Conservation (phyloP, 2,113 vertebrate species). For the Lepus americanus region DNA sequence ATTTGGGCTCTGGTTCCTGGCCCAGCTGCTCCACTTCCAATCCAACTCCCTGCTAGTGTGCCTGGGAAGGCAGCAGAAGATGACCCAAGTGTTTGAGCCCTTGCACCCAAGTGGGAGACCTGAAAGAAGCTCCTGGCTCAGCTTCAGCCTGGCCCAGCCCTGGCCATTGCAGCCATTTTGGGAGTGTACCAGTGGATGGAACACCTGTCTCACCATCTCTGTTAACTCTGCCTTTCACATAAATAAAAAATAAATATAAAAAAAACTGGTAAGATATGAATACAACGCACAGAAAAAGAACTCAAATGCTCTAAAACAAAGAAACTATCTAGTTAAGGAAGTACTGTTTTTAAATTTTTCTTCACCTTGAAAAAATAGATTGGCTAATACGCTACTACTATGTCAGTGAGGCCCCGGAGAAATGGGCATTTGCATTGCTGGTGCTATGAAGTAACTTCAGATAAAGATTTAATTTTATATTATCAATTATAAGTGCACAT, state of each 20-base stretch:
- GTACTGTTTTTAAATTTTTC: neutral
- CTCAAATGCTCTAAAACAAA: neutral
- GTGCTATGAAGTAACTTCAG: conserved; percentile 1
- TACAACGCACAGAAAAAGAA: conserved; percentile 15
- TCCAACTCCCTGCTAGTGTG: no score
- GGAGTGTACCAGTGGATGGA: no score
- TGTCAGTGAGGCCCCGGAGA: neutral
- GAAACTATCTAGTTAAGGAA: neutral
- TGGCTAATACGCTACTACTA: neutral
- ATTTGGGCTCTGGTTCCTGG: no score
- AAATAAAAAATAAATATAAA: neutral
- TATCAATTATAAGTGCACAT: conserved; percentile 16
- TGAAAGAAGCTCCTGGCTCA: no score
- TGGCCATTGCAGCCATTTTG: no score
- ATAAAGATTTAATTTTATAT: conserved; percentile 3
- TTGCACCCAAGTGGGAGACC: no score
- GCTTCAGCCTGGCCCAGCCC: no score
- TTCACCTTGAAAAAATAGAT: neutral
- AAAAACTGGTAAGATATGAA: conserved; percentile 4
- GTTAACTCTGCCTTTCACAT: no score
- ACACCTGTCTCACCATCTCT: no score
- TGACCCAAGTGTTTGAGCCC: no score
- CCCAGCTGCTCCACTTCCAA: no score
- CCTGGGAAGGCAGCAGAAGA: no score
- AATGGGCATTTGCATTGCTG: neutral